Evolutionary conservation across 2,797 vertebrate species (phyloP), one percentile per base, ranked within the genome.

Genomic region (Emys orbicularis): DNA sequence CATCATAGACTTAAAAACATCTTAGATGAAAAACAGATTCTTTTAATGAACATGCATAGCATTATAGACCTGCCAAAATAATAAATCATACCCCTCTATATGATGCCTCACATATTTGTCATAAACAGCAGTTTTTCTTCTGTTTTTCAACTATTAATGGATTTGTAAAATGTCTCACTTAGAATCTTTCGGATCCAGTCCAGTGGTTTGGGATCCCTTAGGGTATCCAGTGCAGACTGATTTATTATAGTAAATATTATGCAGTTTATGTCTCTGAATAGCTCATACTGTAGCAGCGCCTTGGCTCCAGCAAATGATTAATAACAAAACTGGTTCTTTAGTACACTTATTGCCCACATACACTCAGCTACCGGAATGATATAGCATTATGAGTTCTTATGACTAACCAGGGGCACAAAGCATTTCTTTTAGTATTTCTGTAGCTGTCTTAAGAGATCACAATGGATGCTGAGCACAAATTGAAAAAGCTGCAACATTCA

Each of bases 351-450:
- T 97, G 89, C 88, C 94, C 95, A 72, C 94, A 86, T 93, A 94
- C 92, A 93, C 1, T 0, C 90, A 95, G 94, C 95, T 96, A 90
- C 81, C 88, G 94, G 79, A 93, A 96, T 97, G 97, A 98, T 95
- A 93, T 49, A 98, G 84, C 91, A 87, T 95, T 96, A 97, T 94
- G 97, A 97, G 93, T 87, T 97, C 94, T 96, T 96, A 96, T 77
- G 94, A 93, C 92, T 97, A 96, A 97, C 97, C 96, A 97, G 96
- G 57, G 97, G 97, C 96, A 96, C 97, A 97, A 96, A 93, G 1
- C 77, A 92, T 96, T 95, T 88, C 94, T 91, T 97, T 94, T 65
- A 91, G 89, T 92, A 84, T 96, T 97, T 97, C 88, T 96, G 44
- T 89, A 96, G 92, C 93, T 92, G 76, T 29, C 44, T 74, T 91